Percentiles rank a stretch among this genome's conserved stretches.
Evolutionary conservation across 2,113 vertebrate species (phyloP).

Genomic region (Platysteira castanea): DNA sequence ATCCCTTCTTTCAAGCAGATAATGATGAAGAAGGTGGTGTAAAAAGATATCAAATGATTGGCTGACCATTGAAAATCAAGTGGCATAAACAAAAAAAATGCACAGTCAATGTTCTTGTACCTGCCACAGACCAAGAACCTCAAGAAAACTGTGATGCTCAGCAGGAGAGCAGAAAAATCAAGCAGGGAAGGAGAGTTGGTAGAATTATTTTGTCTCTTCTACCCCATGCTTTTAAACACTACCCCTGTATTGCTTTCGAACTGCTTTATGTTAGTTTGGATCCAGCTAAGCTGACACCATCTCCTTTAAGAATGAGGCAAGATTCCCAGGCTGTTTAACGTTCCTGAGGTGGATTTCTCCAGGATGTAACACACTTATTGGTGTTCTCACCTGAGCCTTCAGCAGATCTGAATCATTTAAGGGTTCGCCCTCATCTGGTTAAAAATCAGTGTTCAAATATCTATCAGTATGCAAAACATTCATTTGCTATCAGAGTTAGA

Average conservation of each 20-base stretch:
- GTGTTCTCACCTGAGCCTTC: conserved; percentile 63
- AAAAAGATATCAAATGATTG: background rate
- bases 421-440: conserved; percentile 59
- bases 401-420: conserved; percentile 65
- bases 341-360: background rate
- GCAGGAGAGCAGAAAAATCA: background rate
- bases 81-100: background rate
- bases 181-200: background rate
- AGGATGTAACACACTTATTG: conserved; percentile 46
- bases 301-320: background rate
- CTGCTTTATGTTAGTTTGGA: background rate
- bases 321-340: background rate
- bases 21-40: background rate
- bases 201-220: background rate
- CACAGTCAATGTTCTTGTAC: background rate
- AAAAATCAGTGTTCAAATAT: conserved; percentile 74
- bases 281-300: background rate
- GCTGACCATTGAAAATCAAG: background rate
- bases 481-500: conserved; percentile 63
- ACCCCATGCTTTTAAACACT: background rate
- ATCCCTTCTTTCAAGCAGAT: background rate
- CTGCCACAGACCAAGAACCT: background rate
- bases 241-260: background rate
- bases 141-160: background rate
- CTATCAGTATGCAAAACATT: conserved; percentile 74